Base-by-base conservation (phyloP, 1,140 invertebrate species). In the Anadara kagoshimensis region DNA sequence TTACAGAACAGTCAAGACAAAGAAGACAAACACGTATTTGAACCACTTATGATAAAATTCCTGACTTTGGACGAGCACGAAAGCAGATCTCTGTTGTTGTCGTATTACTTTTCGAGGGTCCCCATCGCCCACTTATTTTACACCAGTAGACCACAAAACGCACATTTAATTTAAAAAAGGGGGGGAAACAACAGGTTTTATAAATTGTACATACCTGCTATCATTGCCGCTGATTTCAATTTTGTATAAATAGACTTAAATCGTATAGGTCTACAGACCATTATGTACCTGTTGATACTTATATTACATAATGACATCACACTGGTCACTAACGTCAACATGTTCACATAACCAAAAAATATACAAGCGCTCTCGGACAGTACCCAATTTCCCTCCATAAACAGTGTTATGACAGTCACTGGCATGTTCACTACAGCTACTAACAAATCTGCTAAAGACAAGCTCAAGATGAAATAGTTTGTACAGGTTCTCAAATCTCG, bases 351-450 rank as follows among this genome's bases (percentile, higher is more conserved):
- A 1, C 73, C 73, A 70, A 75, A 75, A 44, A 70, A 18, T 12
- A 41, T 12, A 44, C 73, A 75, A 0, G 59, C 51, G 8, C 1
- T 44, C 1, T 47, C 54, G 11, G 53, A 59, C 10, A 69, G 36
- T 5, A 41, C 36, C 73, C 73, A 75, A n/a, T 26, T 36, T 0
- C 67, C 67, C n/a, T n/a, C n/a, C 5, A 16, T n/a, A 24, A 74
- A 65, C 5, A 81, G 47, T 8, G 67, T 69, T 4, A 65, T 20
- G 1, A 79, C 51, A 0, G 77, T 79, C 4, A 79, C n/a, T 14
- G 79, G 79, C 59, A 81, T 73, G 53, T 79, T 79, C 1, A 65
- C 54, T 0, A 67, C 68, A 0, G 79, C 57, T 18, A 81, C 79
- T 1, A 81, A 22, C 0, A 78, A 43, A 47, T 81, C 79, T 3